A percentile compares a stretch with the other conserved stretches of the same genome.
Conservation (phyloP, 2,797 vertebrate species). For the Lutjanus campechanus region DNA sequence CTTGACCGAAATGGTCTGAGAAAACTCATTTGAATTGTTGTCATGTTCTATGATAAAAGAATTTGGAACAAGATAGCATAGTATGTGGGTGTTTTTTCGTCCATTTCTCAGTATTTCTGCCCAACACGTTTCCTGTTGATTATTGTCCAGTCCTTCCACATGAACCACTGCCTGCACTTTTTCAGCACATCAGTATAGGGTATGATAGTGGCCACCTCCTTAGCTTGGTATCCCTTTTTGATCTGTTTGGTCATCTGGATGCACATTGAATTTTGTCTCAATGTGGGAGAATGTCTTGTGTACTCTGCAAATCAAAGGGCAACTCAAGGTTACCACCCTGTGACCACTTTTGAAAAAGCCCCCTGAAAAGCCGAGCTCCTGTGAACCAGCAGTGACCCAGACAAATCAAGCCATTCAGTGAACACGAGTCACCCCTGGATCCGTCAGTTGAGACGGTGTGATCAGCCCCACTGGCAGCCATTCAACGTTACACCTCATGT, state of each 20-base stretch:
- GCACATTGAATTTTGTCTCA: background rate
- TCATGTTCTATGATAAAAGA: background rate
- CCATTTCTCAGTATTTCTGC: background rate
- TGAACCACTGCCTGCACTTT: background rate
- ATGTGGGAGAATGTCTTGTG: background rate
- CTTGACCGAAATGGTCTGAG: background rate
- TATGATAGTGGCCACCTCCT: background rate
- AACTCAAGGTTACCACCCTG: conserved; percentile 3
- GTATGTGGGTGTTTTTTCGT: background rate
- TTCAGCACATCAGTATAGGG: background rate
- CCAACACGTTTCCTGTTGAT: background rate
- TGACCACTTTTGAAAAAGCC: background rate
- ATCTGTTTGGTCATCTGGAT: conserved; percentile 4
- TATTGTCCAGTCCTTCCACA: background rate
- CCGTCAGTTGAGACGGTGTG: conserved; percentile 37
- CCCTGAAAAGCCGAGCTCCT: background rate
- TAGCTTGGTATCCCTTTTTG: background rate
- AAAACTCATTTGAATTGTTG: background rate
- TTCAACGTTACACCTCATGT: conserved; percentile 54
- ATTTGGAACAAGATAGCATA: background rate
- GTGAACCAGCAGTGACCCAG: conserved; percentile 19
- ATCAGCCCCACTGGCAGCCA: conserved; percentile 59
- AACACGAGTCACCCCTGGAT: conserved; percentile 46
- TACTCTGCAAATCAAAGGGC: background rate
- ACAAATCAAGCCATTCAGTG: conserved; percentile 44